phyloP scores from a whole-genome alignment of 1,140 invertebrate species.

The Papilio machaon region DNA sequence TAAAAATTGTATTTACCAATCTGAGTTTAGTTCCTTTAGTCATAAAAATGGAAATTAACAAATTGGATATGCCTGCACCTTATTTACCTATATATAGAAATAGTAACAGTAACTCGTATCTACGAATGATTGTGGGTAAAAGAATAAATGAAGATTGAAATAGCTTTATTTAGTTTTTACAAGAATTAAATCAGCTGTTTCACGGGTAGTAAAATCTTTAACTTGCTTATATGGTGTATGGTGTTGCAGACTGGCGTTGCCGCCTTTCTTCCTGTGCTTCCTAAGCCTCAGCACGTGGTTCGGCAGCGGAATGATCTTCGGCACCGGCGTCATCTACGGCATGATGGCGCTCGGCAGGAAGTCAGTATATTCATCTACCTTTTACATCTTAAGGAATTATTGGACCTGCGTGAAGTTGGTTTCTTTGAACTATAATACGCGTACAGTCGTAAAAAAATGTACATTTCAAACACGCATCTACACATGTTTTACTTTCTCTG shows the following conservation, averaged over 20 bases:
- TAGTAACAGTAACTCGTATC: no score
- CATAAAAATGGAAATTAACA: no score
- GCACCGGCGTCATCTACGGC: constrained; percentile 94
- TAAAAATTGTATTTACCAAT: no score
- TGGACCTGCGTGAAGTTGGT: not conserved
- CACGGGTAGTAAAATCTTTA: constrained; percentile 29
- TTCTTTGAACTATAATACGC: not conserved
- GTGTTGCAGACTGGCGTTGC: constrained; percentile 86
- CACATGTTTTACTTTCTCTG: not conserved
- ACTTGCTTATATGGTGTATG: not conserved
- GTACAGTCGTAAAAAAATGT: not conserved
- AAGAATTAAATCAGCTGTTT: not conserved
- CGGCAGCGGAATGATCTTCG: constrained; percentile 94
- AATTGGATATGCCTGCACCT: no score
- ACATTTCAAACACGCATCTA: not conserved
- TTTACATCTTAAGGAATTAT: not conserved
- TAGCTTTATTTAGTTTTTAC: no score
- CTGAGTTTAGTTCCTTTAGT: no score
- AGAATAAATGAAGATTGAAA: no score
- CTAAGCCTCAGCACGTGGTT: constrained; percentile 89
- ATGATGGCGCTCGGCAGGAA: constrained; percentile 96
- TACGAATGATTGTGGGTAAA: no score
- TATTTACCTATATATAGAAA: no score
- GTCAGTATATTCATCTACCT: constrained; percentile 83
- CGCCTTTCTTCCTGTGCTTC: constrained; percentile 89